Conservation (phyloP, 2,113 vertebrate species). For the Zosterops borbonicus region DNA sequence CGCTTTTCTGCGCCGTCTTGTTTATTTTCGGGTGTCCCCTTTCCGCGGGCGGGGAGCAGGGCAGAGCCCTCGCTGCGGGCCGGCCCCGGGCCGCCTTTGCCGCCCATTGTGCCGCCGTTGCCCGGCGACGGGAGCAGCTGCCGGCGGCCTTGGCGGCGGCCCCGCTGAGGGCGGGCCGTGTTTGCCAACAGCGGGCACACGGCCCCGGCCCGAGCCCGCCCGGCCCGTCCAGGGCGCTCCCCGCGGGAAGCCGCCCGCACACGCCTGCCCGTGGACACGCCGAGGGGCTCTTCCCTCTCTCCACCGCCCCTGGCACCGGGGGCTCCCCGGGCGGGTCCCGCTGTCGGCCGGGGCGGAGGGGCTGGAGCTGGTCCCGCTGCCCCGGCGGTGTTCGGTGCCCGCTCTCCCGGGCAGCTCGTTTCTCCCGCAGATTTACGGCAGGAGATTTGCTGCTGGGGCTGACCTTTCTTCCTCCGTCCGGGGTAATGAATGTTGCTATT, state of each 20-base stretch:
- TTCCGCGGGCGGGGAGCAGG: neutral
- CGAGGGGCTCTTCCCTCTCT: neutral
- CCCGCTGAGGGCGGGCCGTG: neutral
- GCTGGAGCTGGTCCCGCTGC: neutral
- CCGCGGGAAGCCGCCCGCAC: neutral
- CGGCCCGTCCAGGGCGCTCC: neutral
- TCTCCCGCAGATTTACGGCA: conserved; percentile 16
- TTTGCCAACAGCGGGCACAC: conserved; percentile 94
- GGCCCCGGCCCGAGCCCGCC: conserved; percentile 57
- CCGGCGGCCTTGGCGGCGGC: neutral
- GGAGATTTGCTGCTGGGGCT: neutral
- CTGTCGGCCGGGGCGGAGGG: neutral
- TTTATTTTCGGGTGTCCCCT: neutral
- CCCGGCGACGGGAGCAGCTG: conserved; percentile 93
- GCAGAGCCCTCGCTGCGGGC: neutral
- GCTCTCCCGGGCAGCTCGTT: neutral
- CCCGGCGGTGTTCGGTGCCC: neutral
- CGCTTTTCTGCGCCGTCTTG: accelerated
- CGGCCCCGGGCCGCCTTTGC: conserved; percentile 73
- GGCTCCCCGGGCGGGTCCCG: accelerated
- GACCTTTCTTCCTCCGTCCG: neutral
- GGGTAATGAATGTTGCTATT: conserved; percentile 12
- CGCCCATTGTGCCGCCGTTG: conserved; percentile 86
- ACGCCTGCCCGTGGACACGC: neutral
- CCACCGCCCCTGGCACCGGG: neutral